phyloP scores from a whole-genome alignment of 2,797 vertebrate genomes.

The Lagodon rhomboides region DNA sequence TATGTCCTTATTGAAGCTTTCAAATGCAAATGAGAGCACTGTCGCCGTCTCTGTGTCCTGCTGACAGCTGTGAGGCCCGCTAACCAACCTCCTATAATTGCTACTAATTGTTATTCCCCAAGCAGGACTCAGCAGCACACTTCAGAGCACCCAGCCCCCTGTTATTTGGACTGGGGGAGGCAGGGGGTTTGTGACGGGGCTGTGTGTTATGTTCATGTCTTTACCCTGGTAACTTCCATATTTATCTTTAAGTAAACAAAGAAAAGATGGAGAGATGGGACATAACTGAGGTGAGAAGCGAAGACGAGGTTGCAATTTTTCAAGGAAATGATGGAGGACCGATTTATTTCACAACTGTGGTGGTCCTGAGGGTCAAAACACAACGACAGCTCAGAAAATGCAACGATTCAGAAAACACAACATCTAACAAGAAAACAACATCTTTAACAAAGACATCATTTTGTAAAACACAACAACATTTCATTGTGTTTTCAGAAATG shows the following conservation, averaged over 20 bases:
- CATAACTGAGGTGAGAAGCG: neutral
- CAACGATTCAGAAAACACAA: neutral
- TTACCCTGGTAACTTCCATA: conserved; percentile 16
- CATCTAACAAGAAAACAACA: too few relatives aligned
- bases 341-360: neutral
- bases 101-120: conserved; percentile 81
- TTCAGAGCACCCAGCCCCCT: conserved; percentile 55
- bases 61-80: conserved; percentile 78
- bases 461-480: too few relatives aligned
- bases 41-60: conserved; percentile 69
- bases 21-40: conserved; percentile 79
- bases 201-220: conserved; percentile 37
- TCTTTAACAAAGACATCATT: too few relatives aligned
- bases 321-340: neutral
- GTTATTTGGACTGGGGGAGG: conserved; percentile 44
- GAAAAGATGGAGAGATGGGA: conserved; percentile 12
- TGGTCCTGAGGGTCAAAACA: too few relatives aligned
- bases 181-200: conserved; percentile 1
- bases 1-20: conserved; percentile 82
- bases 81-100: conserved; percentile 78
- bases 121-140: conserved; percentile 63
- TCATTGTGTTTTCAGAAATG: too few relatives aligned
- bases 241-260: conserved; percentile 31
- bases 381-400: neutral
- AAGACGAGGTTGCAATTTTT: neutral